Conservation (phyloP, 64 coral and sea anemone genomes). For the Hydrozoanthus tunicans region DNA sequence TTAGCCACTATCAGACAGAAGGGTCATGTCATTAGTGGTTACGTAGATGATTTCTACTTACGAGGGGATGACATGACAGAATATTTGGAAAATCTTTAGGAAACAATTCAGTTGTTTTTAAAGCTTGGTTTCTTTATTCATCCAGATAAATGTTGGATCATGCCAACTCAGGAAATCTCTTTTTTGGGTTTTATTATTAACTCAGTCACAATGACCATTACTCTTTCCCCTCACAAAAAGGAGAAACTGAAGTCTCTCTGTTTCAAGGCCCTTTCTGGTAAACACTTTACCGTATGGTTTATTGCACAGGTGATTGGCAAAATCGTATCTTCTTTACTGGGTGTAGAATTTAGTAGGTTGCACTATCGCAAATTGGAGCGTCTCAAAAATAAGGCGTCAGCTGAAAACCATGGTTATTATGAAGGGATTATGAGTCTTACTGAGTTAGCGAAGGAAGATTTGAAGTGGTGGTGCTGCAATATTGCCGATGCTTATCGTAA, state of each 20-base stretch:
- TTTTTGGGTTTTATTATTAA: constrained; percentile 17
- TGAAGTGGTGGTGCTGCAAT: constrained; percentile 25
- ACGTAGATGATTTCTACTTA: constrained; percentile 61
- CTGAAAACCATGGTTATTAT: constrained; percentile 47
- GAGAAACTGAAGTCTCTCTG: neutral
- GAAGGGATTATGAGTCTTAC: constrained; percentile 10
- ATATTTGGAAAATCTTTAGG: neutral
- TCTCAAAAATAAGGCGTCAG: constrained; percentile 33
- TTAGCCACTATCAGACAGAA: constrained; percentile 9
- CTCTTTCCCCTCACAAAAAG: neutral
- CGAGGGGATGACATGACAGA: neutral
- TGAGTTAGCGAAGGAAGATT: constrained; percentile 6
- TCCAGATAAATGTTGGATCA: neutral
- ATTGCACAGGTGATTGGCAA: constrained; percentile 39
- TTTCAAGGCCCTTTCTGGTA: constrained; percentile 10
- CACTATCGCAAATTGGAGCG: constrained; percentile 70
- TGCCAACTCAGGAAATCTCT: constrained; percentile 3
- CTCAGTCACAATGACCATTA: too few relatives aligned
- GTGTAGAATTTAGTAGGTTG: constrained; percentile 1
- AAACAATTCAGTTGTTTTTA: neutral
- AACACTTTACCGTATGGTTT: neutral
- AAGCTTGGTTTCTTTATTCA: constrained; percentile 15
- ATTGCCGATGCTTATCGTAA: constrained; percentile 9
- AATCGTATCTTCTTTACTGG: constrained; percentile 50
- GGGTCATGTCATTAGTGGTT: neutral